These are phyloP conservation scores for Adelphocoris suturalis DNA, from an alignment of 2,888 invertebrate genomes.

Conservation along the genomic window DNA sequence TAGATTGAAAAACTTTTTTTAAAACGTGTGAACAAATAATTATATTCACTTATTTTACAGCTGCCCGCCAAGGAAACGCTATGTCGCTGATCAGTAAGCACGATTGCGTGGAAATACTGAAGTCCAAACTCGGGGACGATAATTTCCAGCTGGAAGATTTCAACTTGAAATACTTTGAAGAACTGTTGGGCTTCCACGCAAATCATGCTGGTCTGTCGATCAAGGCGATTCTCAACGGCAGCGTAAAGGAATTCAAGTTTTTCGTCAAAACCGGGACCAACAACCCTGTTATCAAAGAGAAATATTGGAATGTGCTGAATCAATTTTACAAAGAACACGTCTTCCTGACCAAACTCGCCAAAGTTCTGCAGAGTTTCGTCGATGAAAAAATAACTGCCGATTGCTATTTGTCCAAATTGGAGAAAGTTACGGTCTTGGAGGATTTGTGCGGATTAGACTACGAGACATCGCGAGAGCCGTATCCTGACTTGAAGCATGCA, in stretches of 20 bases:
- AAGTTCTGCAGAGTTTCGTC: conserved; percentile 67
- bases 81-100: conserved; percentile 47
- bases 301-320: conserved; percentile 65
- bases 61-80: conserved; percentile 75
- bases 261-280: conserved; percentile 71
- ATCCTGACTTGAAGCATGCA: conserved; percentile 53
- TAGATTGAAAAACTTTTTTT: not conserved
- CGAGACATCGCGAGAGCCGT: conserved; percentile 44
- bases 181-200: conserved; percentile 72
- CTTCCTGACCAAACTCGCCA: conserved; percentile 65
- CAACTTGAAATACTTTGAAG: conserved; percentile 62
- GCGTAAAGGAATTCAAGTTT: conserved; percentile 64
- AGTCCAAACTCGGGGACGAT: conserved; percentile 30
- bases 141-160: conserved; percentile 68
- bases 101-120: conserved; percentile 62
- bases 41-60: not conserved
- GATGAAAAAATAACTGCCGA: conserved; percentile 72
- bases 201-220: conserved; percentile 71
- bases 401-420: conserved; percentile 72
- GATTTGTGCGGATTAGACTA: conserved; percentile 66
- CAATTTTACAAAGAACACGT: conserved; percentile 73
- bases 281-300: conserved; percentile 63
- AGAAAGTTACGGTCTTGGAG: conserved; percentile 72
- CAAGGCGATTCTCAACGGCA: conserved; percentile 57
- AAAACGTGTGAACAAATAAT: not conserved